Evolutionary conservation across 2,888 invertebrate species (phyloP).

Genomic region (Geophilus truncorum): DNA sequence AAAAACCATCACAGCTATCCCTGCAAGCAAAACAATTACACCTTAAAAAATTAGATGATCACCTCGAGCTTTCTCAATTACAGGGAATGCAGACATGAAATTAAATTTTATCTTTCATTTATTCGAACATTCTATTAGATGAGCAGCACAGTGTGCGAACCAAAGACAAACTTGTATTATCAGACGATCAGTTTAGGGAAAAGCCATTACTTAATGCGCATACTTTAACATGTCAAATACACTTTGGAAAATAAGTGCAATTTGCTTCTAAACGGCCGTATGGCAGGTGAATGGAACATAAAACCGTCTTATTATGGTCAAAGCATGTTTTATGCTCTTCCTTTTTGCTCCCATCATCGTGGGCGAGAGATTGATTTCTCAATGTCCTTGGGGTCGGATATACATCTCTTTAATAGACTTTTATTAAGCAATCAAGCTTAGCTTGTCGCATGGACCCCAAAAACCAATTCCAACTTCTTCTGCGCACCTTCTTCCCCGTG

Average conservation of each 20-base stretch:
- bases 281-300: not conserved
- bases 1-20: not conserved
- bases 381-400: conserved; percentile 7
- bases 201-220: not conserved
- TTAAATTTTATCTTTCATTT: not conserved
- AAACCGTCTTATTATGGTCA: conserved; percentile 5
- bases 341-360: not conserved
- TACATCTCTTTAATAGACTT: conserved; percentile 16
- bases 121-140: not conserved
- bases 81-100: not conserved
- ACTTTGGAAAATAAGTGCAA: not conserved
- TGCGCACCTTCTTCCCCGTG: not conserved
- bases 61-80: not conserved
- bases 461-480: not conserved
- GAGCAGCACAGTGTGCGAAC: not conserved
- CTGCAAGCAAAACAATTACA: not conserved
- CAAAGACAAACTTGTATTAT: not conserved
- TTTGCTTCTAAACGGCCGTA: not conserved
- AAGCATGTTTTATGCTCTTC: conserved; percentile 1
- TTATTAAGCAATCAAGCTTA: conserved; percentile 20
- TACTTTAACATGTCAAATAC: not conserved
- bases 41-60: not conserved
- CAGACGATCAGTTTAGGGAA: not conserved
- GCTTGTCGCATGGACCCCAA: not conserved
- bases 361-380: not conserved